A percentile compares a stretch with the other conserved stretches of the same genome.
Conservation (phyloP, 2,888 invertebrate genomes). For the Busseola fusca region DNA sequence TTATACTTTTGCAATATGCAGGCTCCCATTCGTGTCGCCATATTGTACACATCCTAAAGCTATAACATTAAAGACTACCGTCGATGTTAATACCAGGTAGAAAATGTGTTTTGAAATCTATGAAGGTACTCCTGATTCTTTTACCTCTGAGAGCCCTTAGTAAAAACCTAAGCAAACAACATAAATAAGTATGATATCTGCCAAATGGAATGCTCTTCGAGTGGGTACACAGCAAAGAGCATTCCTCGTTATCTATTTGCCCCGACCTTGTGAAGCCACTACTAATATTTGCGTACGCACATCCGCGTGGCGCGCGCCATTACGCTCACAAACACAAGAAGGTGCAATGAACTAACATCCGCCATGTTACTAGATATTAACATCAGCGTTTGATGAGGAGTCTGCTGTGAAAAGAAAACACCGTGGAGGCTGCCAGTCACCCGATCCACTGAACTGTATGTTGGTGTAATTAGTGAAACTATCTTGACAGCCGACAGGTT, state of each 20-base stretch:
- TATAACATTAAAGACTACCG: not conserved
- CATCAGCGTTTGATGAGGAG: constrained; percentile 32
- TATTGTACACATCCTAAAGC: not conserved
- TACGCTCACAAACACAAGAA: constrained; percentile 66
- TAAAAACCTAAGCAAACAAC: constrained; percentile 55
- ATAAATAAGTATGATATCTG: constrained; percentile 62
- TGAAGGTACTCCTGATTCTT: constrained; percentile 9
- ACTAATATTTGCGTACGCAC: constrained; percentile 80
- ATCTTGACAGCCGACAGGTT: constrained; percentile 5
- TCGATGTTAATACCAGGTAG: not conserved
- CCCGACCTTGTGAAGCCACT: constrained; percentile 74
- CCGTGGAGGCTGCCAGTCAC: constrained; percentile 33
- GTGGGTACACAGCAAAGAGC: constrained; percentile 58
- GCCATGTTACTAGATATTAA: constrained; percentile 45
- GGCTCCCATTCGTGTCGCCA: not conserved
- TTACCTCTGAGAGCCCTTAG: constrained; percentile 24
- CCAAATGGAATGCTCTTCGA: constrained; percentile 61
- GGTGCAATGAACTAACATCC: constrained; percentile 72
- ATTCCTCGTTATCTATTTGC: constrained; percentile 66
- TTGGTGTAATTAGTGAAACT: constrained; percentile 31
- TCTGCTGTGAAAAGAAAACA: constrained; percentile 9
- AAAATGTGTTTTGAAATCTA: not conserved
- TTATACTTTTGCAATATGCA: not conserved
- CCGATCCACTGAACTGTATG: constrained; percentile 29
- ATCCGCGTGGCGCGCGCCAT: constrained; percentile 70